phyloP scores from a whole-genome alignment of 2,113 vertebrate genomes.

The Alces alces region DNA sequence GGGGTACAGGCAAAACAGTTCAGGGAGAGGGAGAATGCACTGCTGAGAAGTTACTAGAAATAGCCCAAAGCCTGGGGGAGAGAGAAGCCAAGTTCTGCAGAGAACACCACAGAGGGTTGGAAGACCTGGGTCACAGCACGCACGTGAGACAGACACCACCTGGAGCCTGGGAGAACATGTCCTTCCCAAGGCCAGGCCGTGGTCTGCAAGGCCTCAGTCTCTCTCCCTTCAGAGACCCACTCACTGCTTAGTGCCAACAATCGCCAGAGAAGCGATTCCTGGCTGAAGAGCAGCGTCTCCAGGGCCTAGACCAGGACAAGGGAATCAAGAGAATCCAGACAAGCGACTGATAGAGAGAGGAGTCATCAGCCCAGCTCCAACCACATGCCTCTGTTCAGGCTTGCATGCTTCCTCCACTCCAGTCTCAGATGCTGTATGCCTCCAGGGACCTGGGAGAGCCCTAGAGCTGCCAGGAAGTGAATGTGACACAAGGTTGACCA shows the following conservation, averaged over 20 bases:
- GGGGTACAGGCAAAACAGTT: not conserved
- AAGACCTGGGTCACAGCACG: not conserved
- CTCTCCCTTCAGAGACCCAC: not conserved
- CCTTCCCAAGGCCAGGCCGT: not conserved
- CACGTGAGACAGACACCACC: not conserved
- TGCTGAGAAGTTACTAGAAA: not conserved
- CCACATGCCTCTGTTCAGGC: not conserved
- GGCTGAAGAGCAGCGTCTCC: not conserved
- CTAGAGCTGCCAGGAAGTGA: not conserved
- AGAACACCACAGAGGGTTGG: not conserved
- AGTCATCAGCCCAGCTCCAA: not conserved
- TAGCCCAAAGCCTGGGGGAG: not conserved
- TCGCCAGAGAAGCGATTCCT: not conserved
- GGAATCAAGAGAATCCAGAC: not conserved
- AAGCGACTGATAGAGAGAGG: not conserved
- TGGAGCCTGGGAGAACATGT: not conserved
- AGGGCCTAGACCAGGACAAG: not conserved
- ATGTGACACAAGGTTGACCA: not conserved
- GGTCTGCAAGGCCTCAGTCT: not conserved
- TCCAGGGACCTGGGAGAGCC: not conserved
- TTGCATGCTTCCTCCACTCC: not conserved
- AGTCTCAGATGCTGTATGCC: not conserved
- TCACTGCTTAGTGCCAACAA: not conserved
- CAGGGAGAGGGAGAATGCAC: not conserved
- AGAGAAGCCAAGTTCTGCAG: rapidly evolving